These are phyloP conservation scores for Seira ritae DNA, from an alignment of 2,888 invertebrate species.

Conservation along the genomic window DNA sequence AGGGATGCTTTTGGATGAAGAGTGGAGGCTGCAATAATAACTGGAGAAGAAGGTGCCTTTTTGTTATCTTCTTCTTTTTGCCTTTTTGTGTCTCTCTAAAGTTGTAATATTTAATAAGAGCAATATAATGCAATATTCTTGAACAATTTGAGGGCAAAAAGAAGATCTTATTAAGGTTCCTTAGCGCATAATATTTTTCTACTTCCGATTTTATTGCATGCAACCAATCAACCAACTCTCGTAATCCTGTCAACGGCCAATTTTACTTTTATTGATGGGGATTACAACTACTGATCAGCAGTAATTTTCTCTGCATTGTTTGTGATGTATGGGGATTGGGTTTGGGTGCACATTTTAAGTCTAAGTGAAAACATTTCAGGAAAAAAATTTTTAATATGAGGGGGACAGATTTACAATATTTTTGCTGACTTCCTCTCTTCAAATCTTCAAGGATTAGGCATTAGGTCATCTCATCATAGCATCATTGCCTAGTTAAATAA, in stretches of 20 bases:
- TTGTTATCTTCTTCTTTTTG: neutral
- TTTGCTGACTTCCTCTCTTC: conserved; percentile 29
- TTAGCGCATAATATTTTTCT: neutral
- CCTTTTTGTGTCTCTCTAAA: conserved; percentile 18
- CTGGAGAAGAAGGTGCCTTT: conserved; percentile 47
- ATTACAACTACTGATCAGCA: conserved; percentile 60
- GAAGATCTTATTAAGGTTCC: neutral
- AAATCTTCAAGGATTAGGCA: too few species aligned
- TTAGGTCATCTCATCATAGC: conserved; percentile 50
- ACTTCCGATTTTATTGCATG: conserved; percentile 57
- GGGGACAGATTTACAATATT: conserved; percentile 10
- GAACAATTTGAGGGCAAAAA: neutral
- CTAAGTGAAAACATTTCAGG: too few species aligned
- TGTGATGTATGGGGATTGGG: conserved; percentile 3
- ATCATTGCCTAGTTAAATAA: conserved; percentile 38
- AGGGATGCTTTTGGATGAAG: neutral
- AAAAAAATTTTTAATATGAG: conserved; percentile 17
- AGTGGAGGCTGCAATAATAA: conserved; percentile 5
- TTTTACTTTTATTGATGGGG: conserved; percentile 66
- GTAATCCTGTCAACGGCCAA: conserved; percentile 72
- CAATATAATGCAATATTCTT: conserved; percentile 32
- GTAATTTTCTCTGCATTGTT: conserved; percentile 46
- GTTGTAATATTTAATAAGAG: conserved; percentile 33
- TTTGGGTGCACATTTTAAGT: neutral
- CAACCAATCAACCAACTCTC: conserved; percentile 64